Percentiles rank a stretch among this genome's conserved stretches.
These are phyloP conservation scores for Melanchra persicariae DNA, from an alignment of 2,888 invertebrate genomes.

Conservation along the genomic window DNA sequence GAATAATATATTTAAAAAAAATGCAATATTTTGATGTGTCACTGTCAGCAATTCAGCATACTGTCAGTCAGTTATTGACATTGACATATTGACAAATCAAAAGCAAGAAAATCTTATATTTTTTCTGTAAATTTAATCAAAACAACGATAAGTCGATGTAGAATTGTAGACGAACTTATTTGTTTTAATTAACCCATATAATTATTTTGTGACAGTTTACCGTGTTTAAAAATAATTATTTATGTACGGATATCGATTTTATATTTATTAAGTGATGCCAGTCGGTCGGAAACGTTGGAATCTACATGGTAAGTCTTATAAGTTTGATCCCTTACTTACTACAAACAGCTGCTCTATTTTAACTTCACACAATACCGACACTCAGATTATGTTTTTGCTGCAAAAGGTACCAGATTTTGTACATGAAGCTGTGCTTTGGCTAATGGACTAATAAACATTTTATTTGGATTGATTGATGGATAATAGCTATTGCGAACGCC, in stretches of 20 bases:
- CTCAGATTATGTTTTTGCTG: neutral
- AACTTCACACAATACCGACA: neutral
- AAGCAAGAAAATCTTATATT: conserved; percentile 24
- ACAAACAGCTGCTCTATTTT: conserved; percentile 1
- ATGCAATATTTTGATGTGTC: conserved; percentile 50
- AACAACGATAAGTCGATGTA: conserved; percentile 40
- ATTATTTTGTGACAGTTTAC: conserved; percentile 50
- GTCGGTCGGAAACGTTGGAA: conserved; percentile 95
- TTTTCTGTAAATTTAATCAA: conserved; percentile 49
- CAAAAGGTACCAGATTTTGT: neutral
- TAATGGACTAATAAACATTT: neutral
- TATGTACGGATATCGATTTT: conserved; percentile 50
- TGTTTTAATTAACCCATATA: conserved; percentile 13
- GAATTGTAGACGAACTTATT: conserved; percentile 6
- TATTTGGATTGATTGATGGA: neutral
- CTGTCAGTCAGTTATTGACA: conserved; percentile 55
- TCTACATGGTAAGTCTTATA: conserved; percentile 91
- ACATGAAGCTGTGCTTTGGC: conserved; percentile 6
- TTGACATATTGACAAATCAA: conserved; percentile 62
- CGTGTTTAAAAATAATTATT: conserved; percentile 42
- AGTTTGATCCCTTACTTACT: neutral
- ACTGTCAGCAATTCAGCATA: too few species aligned
- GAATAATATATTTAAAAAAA: neutral
- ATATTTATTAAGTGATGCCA: conserved; percentile 80
- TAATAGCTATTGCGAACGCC: neutral